Evolutionary conservation across 1,140 invertebrate genomes (phyloP).

Genomic region (Drosophila repletoides): DNA sequence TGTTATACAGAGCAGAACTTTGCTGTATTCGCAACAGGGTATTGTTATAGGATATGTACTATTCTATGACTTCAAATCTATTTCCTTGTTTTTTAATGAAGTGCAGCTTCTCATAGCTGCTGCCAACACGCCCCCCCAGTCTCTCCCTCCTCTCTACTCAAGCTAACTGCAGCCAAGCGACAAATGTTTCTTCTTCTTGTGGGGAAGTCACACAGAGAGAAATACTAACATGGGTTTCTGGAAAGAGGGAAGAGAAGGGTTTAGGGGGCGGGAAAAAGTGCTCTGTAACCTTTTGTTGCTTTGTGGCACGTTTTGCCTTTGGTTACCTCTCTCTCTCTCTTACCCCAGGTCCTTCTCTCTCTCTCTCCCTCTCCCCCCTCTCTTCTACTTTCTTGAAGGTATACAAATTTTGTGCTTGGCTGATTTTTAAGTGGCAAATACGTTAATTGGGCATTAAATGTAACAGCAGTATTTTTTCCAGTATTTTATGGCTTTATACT

Average conservation of each 20-base stretch:
- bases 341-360: not conserved
- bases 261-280: conserved; percentile 11
- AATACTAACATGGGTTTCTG: too few relatives aligned
- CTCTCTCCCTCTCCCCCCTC: not conserved
- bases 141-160: not conserved
- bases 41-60: not conserved
- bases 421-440: conserved; percentile 68
- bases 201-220: not conserved
- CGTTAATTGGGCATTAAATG: conserved; percentile 79
- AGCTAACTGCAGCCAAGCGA: conserved; percentile 57
- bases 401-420: conserved; percentile 63
- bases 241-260: conserved; percentile 2
- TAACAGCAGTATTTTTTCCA: conserved; percentile 14
- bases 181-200: conserved; percentile 49
- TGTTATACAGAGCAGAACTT: too few relatives aligned
- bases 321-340: not conserved
- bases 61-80: not conserved
- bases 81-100: conserved; percentile 53
- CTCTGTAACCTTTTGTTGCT: conserved; percentile 63
- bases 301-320: conserved; percentile 66
- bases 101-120: conserved; percentile 46
- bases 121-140: too few relatives aligned
- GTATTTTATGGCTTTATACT: conserved; percentile 4
- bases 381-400: conserved; percentile 28
- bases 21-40: not conserved